These are phyloP conservation scores for Dasyornis broadbenti DNA, from an alignment of 2,113 vertebrate genomes.

Conservation along the genomic window DNA sequence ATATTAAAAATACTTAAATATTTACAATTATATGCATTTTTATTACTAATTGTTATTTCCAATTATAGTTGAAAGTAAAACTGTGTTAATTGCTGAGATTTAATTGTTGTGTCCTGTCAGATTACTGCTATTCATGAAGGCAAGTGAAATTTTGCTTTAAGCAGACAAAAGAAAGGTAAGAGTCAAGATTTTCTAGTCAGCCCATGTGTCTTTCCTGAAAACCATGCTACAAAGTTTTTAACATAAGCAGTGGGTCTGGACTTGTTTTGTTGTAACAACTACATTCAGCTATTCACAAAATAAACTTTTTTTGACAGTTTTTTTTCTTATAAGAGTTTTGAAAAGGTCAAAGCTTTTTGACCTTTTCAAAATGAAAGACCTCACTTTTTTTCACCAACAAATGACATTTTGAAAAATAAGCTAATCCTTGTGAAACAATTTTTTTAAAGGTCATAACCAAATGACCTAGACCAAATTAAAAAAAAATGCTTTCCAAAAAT, in stretches of 20 bases:
- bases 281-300: conserved; percentile 32
- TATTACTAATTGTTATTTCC: neutral
- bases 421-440: conserved; percentile 58
- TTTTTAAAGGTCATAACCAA: conserved; percentile 60
- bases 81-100: neutral
- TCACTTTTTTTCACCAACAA: conserved; percentile 56
- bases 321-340: conserved; percentile 43
- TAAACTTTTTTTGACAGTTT: conserved; percentile 58
- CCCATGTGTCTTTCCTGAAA: neutral
- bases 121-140: neutral
- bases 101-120: neutral
- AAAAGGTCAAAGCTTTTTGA: conserved; percentile 64
- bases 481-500: conserved; percentile 5
- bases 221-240: neutral
- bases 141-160: neutral
- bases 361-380: conserved; percentile 57
- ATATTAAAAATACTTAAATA: neutral
- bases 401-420: conserved; percentile 60
- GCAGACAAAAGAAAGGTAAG: neutral
- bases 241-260: neutral
- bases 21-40: neutral
- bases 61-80: neutral
- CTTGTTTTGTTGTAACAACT: conserved; percentile 10
- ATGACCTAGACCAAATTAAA: conserved; percentile 29
- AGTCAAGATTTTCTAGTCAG: neutral